A percentile compares a stretch with the other conserved stretches of the same genome.
These are phyloP conservation scores for Todiramphus chloris DNA, from an alignment of 2,113 vertebrate species.

Conservation along the genomic window DNA sequence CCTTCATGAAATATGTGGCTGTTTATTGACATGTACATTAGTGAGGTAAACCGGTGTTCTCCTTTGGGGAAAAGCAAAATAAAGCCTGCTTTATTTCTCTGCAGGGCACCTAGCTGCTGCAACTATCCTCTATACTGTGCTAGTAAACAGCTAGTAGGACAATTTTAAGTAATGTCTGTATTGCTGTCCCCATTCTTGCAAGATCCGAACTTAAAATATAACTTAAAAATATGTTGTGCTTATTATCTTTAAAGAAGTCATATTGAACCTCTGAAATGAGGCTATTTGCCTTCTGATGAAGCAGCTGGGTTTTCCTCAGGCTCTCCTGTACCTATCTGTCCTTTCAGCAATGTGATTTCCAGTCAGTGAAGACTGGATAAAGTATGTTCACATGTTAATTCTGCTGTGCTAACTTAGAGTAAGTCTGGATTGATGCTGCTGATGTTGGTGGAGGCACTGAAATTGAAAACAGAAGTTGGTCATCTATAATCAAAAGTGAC, in stretches of 20 bases:
- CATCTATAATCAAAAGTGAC: slow-evolving; percentile 9
- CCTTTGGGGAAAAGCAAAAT: neutral
- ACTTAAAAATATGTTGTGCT: neutral
- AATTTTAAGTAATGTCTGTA: neutral
- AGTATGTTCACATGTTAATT: neutral
- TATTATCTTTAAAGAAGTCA: neutral
- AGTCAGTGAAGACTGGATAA: neutral
- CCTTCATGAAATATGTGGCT: neutral
- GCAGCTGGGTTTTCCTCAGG: neutral
- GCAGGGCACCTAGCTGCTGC: neutral
- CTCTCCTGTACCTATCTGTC: neutral
- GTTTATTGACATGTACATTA: neutral
- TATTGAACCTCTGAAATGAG: neutral
- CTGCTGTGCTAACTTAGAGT: neutral
- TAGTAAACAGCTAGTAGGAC: neutral
- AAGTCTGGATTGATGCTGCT: neutral
- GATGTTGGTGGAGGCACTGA: neutral
- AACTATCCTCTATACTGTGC: neutral
- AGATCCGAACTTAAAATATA: neutral
- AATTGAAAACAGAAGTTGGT: slow-evolving; percentile 39
- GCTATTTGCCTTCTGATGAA: neutral
- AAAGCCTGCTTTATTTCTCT: neutral
- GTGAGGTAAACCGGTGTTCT: neutral
- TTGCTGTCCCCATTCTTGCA: neutral
- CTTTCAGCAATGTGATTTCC: neutral